A percentile compares a stretch with the other conserved stretches of the same genome.
phyloP scores from a whole-genome alignment of 2,113 vertebrate species.

The Chloroceryle aenea region DNA sequence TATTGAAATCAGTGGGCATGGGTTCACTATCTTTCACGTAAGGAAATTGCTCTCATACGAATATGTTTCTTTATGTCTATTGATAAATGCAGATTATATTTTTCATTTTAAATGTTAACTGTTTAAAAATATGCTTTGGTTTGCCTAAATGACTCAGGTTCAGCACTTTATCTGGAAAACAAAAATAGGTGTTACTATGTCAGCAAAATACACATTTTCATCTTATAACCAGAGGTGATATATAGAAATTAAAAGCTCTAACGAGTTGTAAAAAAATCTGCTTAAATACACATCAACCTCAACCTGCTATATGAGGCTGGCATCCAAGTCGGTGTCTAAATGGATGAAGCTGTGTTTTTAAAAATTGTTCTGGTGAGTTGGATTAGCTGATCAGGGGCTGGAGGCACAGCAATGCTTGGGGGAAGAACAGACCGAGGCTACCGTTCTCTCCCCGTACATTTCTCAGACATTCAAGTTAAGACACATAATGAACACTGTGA shows the following conservation, averaged over 20 bases:
- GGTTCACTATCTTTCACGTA: not conserved
- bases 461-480: not conserved
- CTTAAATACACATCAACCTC: not conserved
- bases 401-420: not conserved
- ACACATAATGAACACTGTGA: not conserved
- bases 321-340: not conserved
- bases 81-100: not conserved
- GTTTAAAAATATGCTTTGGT: not conserved
- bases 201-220: not conserved
- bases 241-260: not conserved
- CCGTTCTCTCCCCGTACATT: fast-evolving
- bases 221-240: not conserved
- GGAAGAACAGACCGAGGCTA: not conserved
- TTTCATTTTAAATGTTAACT: not conserved
- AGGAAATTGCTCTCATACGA: not conserved
- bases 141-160: not conserved
- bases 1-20: not conserved
- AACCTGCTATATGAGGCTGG: not conserved
- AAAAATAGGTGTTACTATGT: not conserved
- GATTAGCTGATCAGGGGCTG: not conserved
- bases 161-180: not conserved
- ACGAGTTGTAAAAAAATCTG: not conserved
- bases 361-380: not conserved
- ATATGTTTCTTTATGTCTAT: not conserved
- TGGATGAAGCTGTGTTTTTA: not conserved